Evolutionary conservation across 1,140 invertebrate species (phyloP).

Genomic region (Odontomachus brunneus): DNA sequence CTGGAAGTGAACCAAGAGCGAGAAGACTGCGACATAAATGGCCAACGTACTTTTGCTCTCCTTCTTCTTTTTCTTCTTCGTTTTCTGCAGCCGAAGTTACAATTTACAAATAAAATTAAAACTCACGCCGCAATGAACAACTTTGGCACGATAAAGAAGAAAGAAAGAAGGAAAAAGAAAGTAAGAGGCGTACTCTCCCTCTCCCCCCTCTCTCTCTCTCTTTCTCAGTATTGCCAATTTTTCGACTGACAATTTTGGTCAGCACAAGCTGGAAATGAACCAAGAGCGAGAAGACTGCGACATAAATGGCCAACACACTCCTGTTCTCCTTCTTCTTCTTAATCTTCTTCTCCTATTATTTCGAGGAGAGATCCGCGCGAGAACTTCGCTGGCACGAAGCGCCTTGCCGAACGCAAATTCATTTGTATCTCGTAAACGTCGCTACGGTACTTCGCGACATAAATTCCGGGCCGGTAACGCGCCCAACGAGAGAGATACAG

Average conservation of each 20-base stretch:
- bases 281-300: conserved; percentile 18
- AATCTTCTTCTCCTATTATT: conserved; percentile 33
- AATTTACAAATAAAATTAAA: too few species aligned
- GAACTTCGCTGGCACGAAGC: background rate
- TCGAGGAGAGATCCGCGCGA: background rate
- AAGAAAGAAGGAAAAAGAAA: background rate
- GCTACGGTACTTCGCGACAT: conserved; percentile 55
- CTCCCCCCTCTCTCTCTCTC: too few species aligned
- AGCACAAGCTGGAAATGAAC: background rate
- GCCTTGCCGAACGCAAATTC: conserved; percentile 64
- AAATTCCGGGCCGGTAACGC: conserved; percentile 58
- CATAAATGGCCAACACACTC: background rate
- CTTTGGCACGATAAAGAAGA: too few species aligned
- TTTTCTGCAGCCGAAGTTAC: too few species aligned
- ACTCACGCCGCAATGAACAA: too few species aligned
- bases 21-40: conserved; percentile 17
- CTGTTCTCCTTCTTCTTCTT: too few species aligned
- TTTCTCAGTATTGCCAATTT: too few species aligned
- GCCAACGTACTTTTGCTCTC: too few species aligned
- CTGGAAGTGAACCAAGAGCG: background rate
- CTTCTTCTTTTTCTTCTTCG: too few species aligned
- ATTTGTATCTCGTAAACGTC: conserved; percentile 74
- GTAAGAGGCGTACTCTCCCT: background rate
- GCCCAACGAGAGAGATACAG: conserved; percentile 37
- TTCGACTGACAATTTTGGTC: background rate